Percentiles rank a stretch among this genome's conserved stretches.
phyloP scores from a whole-genome alignment of 2,113 vertebrate genomes.

The Garra rufa region DNA sequence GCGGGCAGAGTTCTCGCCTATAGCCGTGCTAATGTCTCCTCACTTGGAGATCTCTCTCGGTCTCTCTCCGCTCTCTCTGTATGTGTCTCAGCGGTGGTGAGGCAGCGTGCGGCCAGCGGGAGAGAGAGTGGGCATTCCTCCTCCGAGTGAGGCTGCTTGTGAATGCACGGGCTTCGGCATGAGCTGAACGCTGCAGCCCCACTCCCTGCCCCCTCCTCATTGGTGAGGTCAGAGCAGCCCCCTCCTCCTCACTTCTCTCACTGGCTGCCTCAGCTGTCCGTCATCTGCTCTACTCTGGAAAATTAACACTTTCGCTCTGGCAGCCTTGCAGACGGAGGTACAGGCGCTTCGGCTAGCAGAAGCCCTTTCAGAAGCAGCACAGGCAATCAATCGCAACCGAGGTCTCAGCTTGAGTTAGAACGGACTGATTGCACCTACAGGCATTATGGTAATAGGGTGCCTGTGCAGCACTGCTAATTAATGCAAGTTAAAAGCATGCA shows the following conservation, averaged over 20 bases:
- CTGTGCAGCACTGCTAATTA: slow-evolving; percentile 73
- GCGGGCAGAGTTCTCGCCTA: slow-evolving; percentile 77
- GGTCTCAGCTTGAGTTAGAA: slow-evolving; percentile 75
- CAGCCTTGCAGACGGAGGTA: slow-evolving; percentile 71
- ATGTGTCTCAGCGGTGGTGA: slow-evolving; percentile 80
- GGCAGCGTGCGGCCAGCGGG: slow-evolving; percentile 88
- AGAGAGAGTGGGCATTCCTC: slow-evolving; percentile 95
- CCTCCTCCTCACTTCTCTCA: slow-evolving; percentile 86
- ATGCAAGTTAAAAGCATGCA: slow-evolving; percentile 67
- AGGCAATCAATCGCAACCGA: slow-evolving; percentile 78
- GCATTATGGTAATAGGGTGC: slow-evolving; percentile 76
- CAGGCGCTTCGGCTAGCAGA: slow-evolving; percentile 74
- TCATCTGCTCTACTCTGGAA: slow-evolving; percentile 74
- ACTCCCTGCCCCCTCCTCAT: slow-evolving; percentile 94
- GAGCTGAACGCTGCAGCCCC: slow-evolving; percentile 81
- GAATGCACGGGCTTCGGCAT: slow-evolving; percentile 92
- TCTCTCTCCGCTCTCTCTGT: slow-evolving; percentile 79
- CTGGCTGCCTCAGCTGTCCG: slow-evolving; percentile 88
- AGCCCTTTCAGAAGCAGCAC: slow-evolving; percentile 74
- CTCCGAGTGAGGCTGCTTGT: slow-evolving; percentile 94
- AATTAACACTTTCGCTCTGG: slow-evolving; percentile 79
- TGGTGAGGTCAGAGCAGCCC: slow-evolving; percentile 97
- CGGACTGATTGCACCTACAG: slow-evolving; percentile 75
- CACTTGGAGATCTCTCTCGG: slow-evolving; percentile 62
- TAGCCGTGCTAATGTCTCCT: slow-evolving; percentile 65